Percentiles rank a stretch among this genome's conserved stretches.
phyloP scores from a whole-genome alignment of 2,888 invertebrate species.

The Lochmaea capreae region DNA sequence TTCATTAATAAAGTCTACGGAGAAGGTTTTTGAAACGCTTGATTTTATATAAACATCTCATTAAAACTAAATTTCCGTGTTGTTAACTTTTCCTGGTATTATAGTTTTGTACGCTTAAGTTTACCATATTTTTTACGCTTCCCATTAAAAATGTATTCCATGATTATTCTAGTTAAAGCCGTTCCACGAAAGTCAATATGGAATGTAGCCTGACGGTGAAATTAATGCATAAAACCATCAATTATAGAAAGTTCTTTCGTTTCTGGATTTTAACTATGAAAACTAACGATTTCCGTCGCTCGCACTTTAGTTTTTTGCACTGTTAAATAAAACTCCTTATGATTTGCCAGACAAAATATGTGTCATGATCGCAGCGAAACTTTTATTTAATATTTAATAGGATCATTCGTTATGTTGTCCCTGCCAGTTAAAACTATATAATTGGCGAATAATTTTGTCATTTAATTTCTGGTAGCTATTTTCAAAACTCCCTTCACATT shows the following conservation, averaged over 20 bases:
- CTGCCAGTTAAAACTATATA: too few relatives aligned
- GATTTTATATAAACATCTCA: too few relatives aligned
- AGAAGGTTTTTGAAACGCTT: too few relatives aligned
- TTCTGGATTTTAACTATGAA: not conserved
- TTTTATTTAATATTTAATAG: too few relatives aligned
- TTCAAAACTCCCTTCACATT: too few relatives aligned
- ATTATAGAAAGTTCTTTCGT: not conserved
- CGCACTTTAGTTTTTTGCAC: not conserved
- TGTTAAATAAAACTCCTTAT: not conserved
- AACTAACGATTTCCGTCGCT: not conserved
- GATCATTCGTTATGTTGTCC: too few relatives aligned
- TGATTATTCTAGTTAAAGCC: not conserved
- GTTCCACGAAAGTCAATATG: not conserved
- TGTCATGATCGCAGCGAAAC: too few relatives aligned
- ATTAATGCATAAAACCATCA: not conserved
- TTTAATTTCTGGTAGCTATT: too few relatives aligned
- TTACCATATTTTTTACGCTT: not conserved
- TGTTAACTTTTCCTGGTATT: not conserved
- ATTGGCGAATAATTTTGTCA: too few relatives aligned
- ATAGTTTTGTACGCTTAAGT: not conserved
- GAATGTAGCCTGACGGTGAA: not conserved
- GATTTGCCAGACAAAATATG: not conserved
- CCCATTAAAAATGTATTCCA: constrained; percentile 3
- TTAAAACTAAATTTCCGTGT: too few relatives aligned
- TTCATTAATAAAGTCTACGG: too few relatives aligned